Evolutionary conservation across 2,888 invertebrate species (phyloP).

Genomic region (Bembecia ichneumoniformis): DNA sequence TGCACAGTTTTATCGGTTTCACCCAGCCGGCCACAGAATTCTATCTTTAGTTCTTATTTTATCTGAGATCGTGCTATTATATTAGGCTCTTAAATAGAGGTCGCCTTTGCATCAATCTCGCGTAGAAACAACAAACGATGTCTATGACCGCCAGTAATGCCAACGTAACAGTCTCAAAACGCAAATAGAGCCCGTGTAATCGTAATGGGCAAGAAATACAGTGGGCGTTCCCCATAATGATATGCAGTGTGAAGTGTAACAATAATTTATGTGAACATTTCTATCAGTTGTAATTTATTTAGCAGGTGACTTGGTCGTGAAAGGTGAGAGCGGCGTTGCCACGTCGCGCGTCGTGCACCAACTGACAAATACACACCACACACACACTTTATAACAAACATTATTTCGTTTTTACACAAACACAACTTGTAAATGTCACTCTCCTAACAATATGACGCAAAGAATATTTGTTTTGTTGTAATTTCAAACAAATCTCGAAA

Average conservation of each 20-base stretch:
- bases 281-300: slow-evolving; percentile 44
- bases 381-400: slow-evolving; percentile 1
- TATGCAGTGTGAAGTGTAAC: slow-evolving; percentile 28
- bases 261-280: slow-evolving; percentile 48
- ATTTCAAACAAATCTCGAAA: too few relatives aligned
- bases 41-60: too few relatives aligned
- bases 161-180: slow-evolving; percentile 3
- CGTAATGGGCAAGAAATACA: neutral
- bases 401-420: too few relatives aligned
- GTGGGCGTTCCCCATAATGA: slow-evolving; percentile 27
- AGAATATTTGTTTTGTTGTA: neutral
- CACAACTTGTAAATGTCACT: too few relatives aligned
- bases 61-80: too few relatives aligned
- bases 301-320: slow-evolving; percentile 40
- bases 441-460: too few relatives aligned
- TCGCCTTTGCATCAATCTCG: neutral
- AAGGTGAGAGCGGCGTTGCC: slow-evolving; percentile 16
- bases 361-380: slow-evolving; percentile 11
- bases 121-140: neutral
- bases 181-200: slow-evolving; percentile 1
- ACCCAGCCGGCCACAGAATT: too few relatives aligned
- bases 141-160: slow-evolving; percentile 3
- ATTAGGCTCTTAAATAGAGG: neutral
- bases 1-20: too few relatives aligned
- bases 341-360: slow-evolving; percentile 13